A percentile compares a stretch with the other conserved stretches of the same genome.
These are phyloP conservation scores for Heterodera filipjevi DNA, from an alignment of 2,888 invertebrate genomes.

Conservation along the genomic window DNA sequence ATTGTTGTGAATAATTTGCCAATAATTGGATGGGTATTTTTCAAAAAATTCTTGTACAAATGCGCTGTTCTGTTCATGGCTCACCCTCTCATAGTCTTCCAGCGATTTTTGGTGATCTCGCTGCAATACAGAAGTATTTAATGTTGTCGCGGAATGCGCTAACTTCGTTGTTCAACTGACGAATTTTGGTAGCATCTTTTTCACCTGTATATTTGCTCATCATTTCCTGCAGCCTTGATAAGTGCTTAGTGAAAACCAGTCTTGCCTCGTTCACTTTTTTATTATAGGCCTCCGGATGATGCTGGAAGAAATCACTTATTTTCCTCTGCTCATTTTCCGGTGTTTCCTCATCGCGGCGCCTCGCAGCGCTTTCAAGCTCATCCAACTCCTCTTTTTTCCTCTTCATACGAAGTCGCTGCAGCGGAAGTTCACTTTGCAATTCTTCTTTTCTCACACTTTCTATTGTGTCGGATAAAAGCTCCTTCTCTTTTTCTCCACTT, in stretches of 20 bases:
- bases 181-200: neutral
- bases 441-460: neutral
- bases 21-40: neutral
- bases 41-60: neutral
- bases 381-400: neutral
- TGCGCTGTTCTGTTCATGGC: neutral
- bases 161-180: neutral
- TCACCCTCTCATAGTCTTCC: neutral
- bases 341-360: neutral
- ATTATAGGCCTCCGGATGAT: neutral
- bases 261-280: neutral
- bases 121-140: neutral
- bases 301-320: neutral
- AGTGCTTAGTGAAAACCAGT: neutral
- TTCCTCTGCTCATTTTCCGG: neutral
- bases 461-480: neutral
- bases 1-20: slow-evolving; percentile 1
- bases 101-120: neutral
- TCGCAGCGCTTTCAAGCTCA: neutral
- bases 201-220: neutral
- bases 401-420: neutral
- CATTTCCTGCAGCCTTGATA: neutral
- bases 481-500: neutral
- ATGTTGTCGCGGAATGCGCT: neutral
- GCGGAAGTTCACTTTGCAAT: neutral